These are phyloP conservation scores for Diloba caeruleocephala DNA, from an alignment of 2,888 invertebrate species.

Conservation along the genomic window DNA sequence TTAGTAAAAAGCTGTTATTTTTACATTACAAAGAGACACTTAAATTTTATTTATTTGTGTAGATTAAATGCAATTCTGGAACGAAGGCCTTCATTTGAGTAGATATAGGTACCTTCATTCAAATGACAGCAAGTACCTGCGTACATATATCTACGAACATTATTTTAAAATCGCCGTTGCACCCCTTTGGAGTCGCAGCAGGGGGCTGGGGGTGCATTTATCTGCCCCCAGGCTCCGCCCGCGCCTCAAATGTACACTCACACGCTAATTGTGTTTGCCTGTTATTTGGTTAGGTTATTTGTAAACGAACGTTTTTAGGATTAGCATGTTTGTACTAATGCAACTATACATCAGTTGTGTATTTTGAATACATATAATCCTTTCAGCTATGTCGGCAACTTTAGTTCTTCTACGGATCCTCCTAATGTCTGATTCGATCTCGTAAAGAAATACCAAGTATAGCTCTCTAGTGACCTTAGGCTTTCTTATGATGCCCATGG, in stretches of 20 bases:
- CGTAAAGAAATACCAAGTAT: no score
- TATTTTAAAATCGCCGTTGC: constrained; percentile 48
- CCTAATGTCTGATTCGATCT: no score
- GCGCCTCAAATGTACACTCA: constrained; percentile 78
- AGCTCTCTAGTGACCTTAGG: no score
- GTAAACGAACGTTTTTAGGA: constrained; percentile 63
- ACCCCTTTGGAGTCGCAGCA: constrained; percentile 50
- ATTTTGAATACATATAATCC: no score
- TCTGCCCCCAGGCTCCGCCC: constrained; percentile 60
- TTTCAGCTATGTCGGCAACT: no score
- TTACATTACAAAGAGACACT: no score
- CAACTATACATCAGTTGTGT: background rate
- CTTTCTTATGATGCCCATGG: no score
- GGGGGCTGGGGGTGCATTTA: constrained; percentile 78
- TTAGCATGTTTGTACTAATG: constrained; percentile 31
- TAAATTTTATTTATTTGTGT: no score
- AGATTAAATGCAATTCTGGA: no score
- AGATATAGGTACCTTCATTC: background rate
- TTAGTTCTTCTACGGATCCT: no score
- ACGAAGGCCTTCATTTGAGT: no score
- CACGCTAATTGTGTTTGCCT: constrained; percentile 83
- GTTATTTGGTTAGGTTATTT: constrained; percentile 77
- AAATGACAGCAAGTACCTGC: constrained; percentile 3
- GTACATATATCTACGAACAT: constrained; percentile 24
- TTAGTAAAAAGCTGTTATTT: no score